phyloP scores from a whole-genome alignment of 1,140 invertebrate genomes.

The Holcopasites calliopsidis region DNA sequence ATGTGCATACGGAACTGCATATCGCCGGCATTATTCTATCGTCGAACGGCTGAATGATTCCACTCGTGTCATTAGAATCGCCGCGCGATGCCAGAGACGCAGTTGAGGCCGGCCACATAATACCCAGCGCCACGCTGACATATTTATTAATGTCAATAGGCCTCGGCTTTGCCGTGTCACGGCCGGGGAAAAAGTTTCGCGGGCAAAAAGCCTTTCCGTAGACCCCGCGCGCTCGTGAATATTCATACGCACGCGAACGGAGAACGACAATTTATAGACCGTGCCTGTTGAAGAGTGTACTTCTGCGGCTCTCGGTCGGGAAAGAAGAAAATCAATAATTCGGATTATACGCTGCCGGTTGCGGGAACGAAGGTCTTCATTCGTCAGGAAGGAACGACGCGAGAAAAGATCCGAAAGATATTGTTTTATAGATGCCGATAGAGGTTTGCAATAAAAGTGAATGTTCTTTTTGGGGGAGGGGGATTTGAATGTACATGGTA shows the following conservation, averaged over 20 bases:
- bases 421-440: too few relatives aligned
- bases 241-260: slow-evolving; percentile 2
- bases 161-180: slow-evolving; percentile 7
- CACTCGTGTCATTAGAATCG: neutral
- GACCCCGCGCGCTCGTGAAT: neutral
- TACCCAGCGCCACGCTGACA: neutral
- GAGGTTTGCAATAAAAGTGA: too few relatives aligned
- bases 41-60: neutral
- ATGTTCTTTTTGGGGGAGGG: too few relatives aligned
- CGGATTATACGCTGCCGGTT: neutral
- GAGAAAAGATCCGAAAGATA: too few relatives aligned
- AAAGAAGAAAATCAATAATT: slow-evolving; percentile 19
- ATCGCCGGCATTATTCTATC: neutral
- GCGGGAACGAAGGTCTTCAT: neutral
- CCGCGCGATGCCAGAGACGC: neutral
- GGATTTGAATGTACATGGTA: too few relatives aligned
- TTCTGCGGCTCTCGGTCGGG: neutral
- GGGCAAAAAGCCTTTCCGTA: slow-evolving; percentile 1
- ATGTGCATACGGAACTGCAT: too few relatives aligned
- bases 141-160: slow-evolving; percentile 9
- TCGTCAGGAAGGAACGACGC: neutral
- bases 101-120: neutral
- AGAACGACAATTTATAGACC: slow-evolving; percentile 7
- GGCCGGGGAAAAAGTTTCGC: neutral
- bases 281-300: neutral